A percentile compares a stretch with the other conserved stretches of the same genome.
Conservation (phyloP, 2,888 invertebrate genomes). For the Laothoe populi region DNA sequence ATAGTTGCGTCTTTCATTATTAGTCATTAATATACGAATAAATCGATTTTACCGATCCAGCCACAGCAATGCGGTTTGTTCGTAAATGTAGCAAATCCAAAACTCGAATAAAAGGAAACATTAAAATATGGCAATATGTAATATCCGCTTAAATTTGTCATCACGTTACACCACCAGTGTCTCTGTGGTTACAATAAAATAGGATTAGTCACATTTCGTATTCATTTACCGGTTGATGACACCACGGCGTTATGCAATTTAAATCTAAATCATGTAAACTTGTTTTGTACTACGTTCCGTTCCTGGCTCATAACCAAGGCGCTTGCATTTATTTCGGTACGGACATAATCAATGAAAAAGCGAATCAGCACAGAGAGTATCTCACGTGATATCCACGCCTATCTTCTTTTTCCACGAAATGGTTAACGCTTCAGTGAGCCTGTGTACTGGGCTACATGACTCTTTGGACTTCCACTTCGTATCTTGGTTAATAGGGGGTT, state of each 20-base stretch:
- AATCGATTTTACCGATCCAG: neutral
- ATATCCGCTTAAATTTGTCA: conserved; percentile 4
- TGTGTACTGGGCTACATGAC: conserved; percentile 33
- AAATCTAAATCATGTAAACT: conserved; percentile 18
- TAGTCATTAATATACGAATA: too few relatives aligned
- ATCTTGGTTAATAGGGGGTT: too few relatives aligned
- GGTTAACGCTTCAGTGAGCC: conserved; percentile 28
- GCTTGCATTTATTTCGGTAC: conserved; percentile 35
- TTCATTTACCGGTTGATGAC: conserved; percentile 20
- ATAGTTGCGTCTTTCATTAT: too few relatives aligned
- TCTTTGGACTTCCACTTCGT: too few relatives aligned
- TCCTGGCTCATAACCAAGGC: conserved; percentile 21
- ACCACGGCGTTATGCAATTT: conserved; percentile 11
- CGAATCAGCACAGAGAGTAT: conserved; percentile 35
- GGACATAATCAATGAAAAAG: conserved; percentile 38
- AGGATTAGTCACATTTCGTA: conserved; percentile 10
- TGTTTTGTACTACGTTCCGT: conserved; percentile 4
- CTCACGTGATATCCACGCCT: conserved; percentile 34
- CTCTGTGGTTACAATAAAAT: neutral
- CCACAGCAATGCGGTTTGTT: neutral
- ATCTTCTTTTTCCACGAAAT: conserved; percentile 35
- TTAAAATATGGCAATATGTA: neutral
- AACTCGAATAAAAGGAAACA: neutral
- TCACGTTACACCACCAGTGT: conserved; percentile 3
- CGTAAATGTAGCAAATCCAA: neutral